These are phyloP conservation scores for Bombus confusus DNA, from an alignment of 1,140 invertebrate genomes.

Conservation along the genomic window DNA sequence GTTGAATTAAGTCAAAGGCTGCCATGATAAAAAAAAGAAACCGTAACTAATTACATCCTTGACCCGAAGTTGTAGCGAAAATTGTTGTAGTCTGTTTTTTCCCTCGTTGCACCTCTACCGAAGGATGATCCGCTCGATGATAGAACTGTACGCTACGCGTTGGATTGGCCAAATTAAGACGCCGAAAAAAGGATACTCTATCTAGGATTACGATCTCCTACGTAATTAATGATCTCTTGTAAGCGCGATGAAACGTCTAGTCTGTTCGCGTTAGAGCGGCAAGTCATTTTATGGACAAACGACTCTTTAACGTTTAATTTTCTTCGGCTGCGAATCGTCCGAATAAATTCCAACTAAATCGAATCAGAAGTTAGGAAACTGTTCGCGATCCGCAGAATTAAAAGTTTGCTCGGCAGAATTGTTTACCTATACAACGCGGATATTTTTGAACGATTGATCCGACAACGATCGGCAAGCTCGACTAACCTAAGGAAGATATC, in stretches of 20 bases:
- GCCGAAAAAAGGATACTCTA: neutral
- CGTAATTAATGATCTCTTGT: conserved; percentile 30
- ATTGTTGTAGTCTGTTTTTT: too few species aligned
- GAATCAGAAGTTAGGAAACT: too few species aligned
- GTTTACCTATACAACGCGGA: too few species aligned
- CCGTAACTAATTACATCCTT: neutral
- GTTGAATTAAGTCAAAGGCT: neutral
- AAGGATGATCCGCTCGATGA: neutral
- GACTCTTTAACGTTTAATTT: neutral
- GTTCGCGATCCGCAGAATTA: too few species aligned
- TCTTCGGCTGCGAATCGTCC: neutral
- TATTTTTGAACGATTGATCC: too few species aligned
- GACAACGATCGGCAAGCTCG: too few species aligned
- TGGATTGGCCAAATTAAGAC: conserved; percentile 15
- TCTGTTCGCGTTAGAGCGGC: neutral
- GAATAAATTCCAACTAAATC: too few species aligned
- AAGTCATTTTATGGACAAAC: conserved; percentile 8
- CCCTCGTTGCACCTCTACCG: neutral
- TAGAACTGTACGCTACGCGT: conserved; percentile 6
- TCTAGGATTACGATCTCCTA: conserved; percentile 10
- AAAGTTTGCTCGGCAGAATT: too few species aligned
- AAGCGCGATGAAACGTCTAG: neutral
- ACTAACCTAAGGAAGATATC: too few species aligned
- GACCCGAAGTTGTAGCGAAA: neutral
- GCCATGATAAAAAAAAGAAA: neutral